Conservation (phyloP, 2,888 invertebrate species). For the Malthinus flaveolus region DNA sequence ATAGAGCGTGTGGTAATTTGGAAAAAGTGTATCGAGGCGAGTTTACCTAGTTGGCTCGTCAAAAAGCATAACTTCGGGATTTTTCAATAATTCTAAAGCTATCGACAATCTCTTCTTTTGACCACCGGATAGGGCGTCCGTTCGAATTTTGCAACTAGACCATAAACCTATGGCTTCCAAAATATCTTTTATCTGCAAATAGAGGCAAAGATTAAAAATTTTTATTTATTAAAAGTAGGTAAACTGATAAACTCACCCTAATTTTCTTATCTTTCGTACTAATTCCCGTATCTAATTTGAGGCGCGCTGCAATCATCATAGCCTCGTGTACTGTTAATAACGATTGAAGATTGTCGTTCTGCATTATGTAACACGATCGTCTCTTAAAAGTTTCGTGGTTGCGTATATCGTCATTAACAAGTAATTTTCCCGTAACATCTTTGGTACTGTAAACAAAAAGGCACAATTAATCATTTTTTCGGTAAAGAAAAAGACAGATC, state of each 20-base stretch:
- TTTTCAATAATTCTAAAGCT: conserved; percentile 86
- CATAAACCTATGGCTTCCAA: conserved; percentile 75
- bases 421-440: conserved; percentile 67
- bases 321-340: conserved; percentile 84
- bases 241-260: conserved; percentile 60
- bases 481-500: too few species aligned
- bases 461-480: too few species aligned
- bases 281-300: conserved; percentile 76
- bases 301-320: conserved; percentile 82
- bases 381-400: conserved; percentile 71
- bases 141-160: conserved; percentile 67
- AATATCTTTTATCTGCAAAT: conserved; percentile 75
- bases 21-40: not conserved
- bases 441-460: conserved; percentile 45
- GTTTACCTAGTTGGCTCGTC: conserved; percentile 93
- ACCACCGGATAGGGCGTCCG: conserved; percentile 80
- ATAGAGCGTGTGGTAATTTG: conserved; percentile 7
- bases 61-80: conserved; percentile 90
- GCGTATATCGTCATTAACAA: conserved; percentile 71
- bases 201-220: conserved; percentile 22
- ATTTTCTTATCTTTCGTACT: conserved; percentile 64
- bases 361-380: conserved; percentile 88
- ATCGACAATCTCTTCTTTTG: conserved; percentile 89
- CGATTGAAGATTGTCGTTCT: conserved; percentile 80
- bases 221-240: conserved; percentile 1